phyloP scores from a whole-genome alignment of 2,113 vertebrate genomes.

The Chlorocebus sabaeus region DNA sequence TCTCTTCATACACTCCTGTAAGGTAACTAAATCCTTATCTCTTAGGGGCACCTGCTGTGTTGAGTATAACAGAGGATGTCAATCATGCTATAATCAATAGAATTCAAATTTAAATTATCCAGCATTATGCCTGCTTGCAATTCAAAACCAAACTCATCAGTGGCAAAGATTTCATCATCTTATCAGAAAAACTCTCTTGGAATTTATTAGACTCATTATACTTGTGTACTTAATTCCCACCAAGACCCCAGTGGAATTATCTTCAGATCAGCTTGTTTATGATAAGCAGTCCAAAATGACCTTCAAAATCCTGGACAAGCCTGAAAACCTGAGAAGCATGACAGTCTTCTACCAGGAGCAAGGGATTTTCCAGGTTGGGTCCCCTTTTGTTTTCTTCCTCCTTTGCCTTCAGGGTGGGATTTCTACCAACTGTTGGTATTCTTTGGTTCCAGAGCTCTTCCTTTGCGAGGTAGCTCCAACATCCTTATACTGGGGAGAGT shows the following conservation, averaged over 20 bases:
- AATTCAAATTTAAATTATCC: background rate
- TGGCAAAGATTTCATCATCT: background rate
- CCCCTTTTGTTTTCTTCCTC: background rate
- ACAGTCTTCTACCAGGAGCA: background rate
- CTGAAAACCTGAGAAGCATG: background rate
- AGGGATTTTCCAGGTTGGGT: background rate
- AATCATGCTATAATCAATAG: background rate
- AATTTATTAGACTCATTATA: background rate
- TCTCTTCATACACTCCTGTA: background rate
- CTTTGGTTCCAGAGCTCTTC: background rate
- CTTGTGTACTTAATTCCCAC: background rate
- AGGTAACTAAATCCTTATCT: background rate
- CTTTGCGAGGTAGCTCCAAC: background rate
- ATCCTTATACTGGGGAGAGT: background rate
- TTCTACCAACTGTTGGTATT: background rate
- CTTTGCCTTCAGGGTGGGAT: background rate
- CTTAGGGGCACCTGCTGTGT: background rate
- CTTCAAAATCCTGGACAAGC: background rate
- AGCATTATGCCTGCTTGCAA: background rate
- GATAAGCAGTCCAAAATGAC: background rate
- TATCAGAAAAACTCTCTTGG: background rate
- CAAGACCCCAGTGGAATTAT: background rate
- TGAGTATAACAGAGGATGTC: background rate
- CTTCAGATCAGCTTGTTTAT: background rate
- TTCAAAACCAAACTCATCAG: background rate